These are phyloP conservation scores for Chionoecetes opilio DNA, from an alignment of 1,140 invertebrate genomes.

Conservation along the genomic window DNA sequence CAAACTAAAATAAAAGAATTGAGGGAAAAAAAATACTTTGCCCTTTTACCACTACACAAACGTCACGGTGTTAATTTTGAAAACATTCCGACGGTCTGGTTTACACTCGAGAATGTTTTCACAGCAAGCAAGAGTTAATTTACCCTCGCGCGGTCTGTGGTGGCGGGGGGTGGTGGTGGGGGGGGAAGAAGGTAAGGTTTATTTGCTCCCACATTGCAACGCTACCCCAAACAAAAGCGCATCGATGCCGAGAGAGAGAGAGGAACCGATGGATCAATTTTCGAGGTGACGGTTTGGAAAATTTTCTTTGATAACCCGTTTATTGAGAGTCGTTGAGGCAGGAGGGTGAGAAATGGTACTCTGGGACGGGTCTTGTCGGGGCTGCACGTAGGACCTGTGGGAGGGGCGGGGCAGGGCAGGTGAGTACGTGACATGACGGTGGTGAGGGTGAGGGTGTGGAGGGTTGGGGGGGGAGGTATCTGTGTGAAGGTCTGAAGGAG, in stretches of 20 bases:
- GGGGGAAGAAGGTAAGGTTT: neutral
- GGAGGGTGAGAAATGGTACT: neutral
- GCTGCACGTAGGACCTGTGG: neutral
- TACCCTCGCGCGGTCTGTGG: constrained; percentile 2
- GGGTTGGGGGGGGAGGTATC: neutral
- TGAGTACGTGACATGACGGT: neutral
- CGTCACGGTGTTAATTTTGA: neutral
- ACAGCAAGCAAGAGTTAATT: constrained; percentile 10
- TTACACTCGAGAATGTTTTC: neutral
- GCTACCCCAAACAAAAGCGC: neutral
- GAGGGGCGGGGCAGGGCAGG: neutral
- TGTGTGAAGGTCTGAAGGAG: neutral
- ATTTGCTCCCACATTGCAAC: neutral
- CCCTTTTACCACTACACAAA: neutral
- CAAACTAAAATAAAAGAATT: neutral
- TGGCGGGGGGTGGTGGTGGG: neutral
- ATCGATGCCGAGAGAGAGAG: neutral
- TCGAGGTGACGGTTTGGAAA: neutral
- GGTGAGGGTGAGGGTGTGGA: neutral
- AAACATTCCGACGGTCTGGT: constrained; percentile 1
- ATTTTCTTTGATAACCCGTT: neutral
- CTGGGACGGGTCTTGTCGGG: neutral
- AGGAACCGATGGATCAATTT: neutral
- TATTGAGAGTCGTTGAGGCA: neutral
- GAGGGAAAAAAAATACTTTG: neutral